A percentile compares a stretch with the other conserved stretches of the same genome.
phyloP scores from a whole-genome alignment of 2,888 invertebrate genomes.

The Phanerotoma sp. region DNA sequence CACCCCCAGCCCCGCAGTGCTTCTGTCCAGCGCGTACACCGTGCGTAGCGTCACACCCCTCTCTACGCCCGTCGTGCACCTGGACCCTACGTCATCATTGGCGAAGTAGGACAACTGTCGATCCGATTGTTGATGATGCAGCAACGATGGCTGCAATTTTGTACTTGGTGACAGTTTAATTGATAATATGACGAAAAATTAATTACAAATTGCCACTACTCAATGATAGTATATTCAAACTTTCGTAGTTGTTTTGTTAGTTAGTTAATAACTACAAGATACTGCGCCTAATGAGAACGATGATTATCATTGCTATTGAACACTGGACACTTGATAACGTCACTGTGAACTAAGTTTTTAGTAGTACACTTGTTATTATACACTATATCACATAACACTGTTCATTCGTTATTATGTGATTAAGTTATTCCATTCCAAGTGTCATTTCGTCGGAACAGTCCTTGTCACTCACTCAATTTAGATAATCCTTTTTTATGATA shows the following conservation, averaged over 20 bases:
- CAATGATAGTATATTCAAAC: neutral
- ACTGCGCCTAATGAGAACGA: no score
- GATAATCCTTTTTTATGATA: neutral
- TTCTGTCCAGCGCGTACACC: slow-evolving; percentile 57
- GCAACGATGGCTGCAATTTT: slow-evolving; percentile 22
- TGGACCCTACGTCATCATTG: slow-evolving; percentile 49
- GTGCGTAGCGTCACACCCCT: slow-evolving; percentile 51
- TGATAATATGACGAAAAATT: neutral
- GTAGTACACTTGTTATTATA: no score
- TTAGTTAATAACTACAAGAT: neutral
- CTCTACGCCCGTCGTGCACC: slow-evolving; percentile 40
- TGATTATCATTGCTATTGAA: no score
- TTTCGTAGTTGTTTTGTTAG: neutral
- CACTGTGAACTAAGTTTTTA: no score
- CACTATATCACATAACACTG: no score
- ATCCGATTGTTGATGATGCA: slow-evolving; percentile 15
- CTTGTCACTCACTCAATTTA: neutral
- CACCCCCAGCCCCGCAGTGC: slow-evolving; percentile 55
- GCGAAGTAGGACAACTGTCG: slow-evolving; percentile 18
- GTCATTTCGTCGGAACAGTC: neutral
- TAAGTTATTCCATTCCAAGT: no score
- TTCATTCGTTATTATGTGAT: no score
- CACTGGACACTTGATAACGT: no score
- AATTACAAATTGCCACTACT: no score
- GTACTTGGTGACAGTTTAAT: slow-evolving; percentile 29